Percentiles rank a stretch among this genome's conserved stretches.
phyloP scores from a whole-genome alignment of 2,888 invertebrate species.

The Meteorus cinctellus region DNA sequence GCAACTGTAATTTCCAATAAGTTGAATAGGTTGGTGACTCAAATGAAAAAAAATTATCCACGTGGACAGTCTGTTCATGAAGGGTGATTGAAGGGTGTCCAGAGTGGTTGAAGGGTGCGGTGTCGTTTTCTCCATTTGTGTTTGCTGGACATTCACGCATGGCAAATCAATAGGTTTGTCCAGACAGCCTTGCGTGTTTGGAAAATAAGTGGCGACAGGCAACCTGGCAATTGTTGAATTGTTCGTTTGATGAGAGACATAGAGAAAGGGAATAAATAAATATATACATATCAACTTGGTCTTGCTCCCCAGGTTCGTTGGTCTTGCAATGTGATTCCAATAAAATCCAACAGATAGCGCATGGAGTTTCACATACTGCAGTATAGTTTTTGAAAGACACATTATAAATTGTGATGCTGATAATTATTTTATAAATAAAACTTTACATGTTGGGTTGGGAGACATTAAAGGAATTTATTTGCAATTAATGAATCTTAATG shows the following conservation, averaged over 20 bases:
- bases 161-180: constrained; percentile 36
- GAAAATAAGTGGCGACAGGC: constrained; percentile 33
- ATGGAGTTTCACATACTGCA: constrained; percentile 3
- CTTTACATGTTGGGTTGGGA: not conserved
- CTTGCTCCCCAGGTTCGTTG: constrained; percentile 3
- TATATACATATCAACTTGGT: constrained; percentile 1
- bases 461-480: not conserved
- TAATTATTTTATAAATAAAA: no score
- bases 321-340: constrained; percentile 19
- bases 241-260: constrained; percentile 13
- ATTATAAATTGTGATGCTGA: no score
- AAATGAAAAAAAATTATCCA: not conserved
- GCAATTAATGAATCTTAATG: not conserved
- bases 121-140: not conserved
- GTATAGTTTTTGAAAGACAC: not conserved
- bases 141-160: not conserved
- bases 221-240: constrained; percentile 6
- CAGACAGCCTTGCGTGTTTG: constrained; percentile 38
- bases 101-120: constrained; percentile 13
- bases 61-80: not conserved
- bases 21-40: not conserved
- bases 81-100: not conserved
- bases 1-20: not conserved
- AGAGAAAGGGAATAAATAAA: not conserved
- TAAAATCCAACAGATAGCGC: constrained; percentile 33